Evolutionary conservation across 2,113 vertebrate genomes (phyloP), one percentile per base, ranked within the genome.

Genomic region (Saimiri boliviensis): DNA sequence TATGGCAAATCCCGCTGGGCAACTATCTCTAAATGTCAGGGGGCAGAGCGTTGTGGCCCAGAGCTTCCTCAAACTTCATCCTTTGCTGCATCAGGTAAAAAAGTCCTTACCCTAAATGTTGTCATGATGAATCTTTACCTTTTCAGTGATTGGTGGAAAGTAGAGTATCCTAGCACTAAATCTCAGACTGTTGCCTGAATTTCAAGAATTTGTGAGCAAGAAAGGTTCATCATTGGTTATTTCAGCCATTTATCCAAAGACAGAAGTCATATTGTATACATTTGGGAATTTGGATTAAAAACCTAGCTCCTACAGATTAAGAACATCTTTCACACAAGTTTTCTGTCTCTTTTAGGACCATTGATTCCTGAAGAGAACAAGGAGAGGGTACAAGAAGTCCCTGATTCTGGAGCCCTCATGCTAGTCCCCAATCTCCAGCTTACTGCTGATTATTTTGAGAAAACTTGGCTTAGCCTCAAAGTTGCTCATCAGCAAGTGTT

Each of bases 381-480:
- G 85, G 97, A 98, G 77, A 96, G 86, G 47, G 89, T 95, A 40
- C 35, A 95, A 80, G 96, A 97, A 87, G 93, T 98, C 54, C 94
- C 96, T 0, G 98, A 98, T 37, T 54, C 97, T 2, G 94, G 97
- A 96, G 93, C 84, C 68, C 94, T 99, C n/a, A 95, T 45, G 86
- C 97, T 99, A 30, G 92, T 98, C 84, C 96, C 99, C 45, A 98
- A 95, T 60, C 63, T 97, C 60, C 88, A 96, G 90, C 95, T 99
- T 49, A 98, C 98, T 93, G 99, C 99, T 35, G 99, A 99, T 73
- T 95, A 98, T 79, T 99, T 99, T 98, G 99, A 99, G 98, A 98
- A 97, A 94, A 97, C 95, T 6, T 99, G 99, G 99, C 92, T 98
- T 73, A 98, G 98, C 93, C 93, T 99, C 85, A 96, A 98, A 71